These are phyloP conservation scores for pig (Sus scrofa) DNA, from an alignment of 2,113 vertebrate species.

Conservation along the genomic window DNA sequence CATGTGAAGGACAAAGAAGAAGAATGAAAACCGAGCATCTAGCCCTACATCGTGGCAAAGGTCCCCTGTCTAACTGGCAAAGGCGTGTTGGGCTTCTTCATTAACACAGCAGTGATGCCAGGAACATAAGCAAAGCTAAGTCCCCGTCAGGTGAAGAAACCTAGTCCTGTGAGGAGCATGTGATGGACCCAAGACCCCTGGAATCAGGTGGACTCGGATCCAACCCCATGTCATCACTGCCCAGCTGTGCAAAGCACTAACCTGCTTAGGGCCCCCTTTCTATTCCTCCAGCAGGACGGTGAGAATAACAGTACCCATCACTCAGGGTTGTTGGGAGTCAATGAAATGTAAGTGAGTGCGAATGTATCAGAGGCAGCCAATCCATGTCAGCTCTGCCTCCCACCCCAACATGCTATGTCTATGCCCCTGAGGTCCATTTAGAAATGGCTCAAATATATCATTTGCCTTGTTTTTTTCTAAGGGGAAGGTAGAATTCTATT, in stretches of 20 bases:
- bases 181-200: accelerated
- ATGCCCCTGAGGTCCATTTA: not conserved
- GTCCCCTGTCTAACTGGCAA: not conserved
- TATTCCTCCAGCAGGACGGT: accelerated
- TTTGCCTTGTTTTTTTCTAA: not conserved
- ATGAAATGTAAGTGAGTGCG: accelerated
- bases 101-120: accelerated
- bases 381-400: accelerated
- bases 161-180: too few species aligned
- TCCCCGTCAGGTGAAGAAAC: not conserved
- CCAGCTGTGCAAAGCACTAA: accelerated
- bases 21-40: not conserved
- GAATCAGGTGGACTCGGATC: not conserved
- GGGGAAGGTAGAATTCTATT: not conserved
- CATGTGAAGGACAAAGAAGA: not conserved
- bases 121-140: accelerated
- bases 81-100: not conserved
- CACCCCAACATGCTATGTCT: not conserved
- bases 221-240: not conserved
- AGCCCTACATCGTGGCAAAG: not conserved
- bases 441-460: not conserved
- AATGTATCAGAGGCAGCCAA: accelerated
- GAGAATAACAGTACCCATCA: accelerated
- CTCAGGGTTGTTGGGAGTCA: accelerated
- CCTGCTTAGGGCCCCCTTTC: not conserved